A percentile compares a stretch with the other conserved stretches of the same genome.
These are phyloP conservation scores for Falco concolor DNA, from an alignment of 2,797 vertebrate genomes.

Conservation along the genomic window DNA sequence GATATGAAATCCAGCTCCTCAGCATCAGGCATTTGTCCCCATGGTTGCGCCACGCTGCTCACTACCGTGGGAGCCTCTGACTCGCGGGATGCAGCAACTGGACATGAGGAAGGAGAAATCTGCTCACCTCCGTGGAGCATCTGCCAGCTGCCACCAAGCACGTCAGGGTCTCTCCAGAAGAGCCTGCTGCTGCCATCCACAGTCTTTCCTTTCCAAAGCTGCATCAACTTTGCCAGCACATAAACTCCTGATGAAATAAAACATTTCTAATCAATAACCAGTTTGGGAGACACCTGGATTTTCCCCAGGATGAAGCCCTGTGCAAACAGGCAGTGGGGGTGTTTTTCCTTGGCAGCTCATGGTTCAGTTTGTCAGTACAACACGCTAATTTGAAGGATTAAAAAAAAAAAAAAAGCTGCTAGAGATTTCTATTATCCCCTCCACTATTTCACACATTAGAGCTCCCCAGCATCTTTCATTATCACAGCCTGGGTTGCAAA, in stretches of 20 bases:
- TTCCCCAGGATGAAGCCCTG: not conserved
- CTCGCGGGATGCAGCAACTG: not conserved
- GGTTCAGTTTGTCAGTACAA: not conserved
- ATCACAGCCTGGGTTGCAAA: not conserved
- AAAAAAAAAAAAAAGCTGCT: not conserved
- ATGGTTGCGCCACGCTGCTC: fast-evolving
- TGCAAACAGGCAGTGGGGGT: not conserved
- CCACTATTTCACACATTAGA: not conserved
- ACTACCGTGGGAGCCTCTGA: not conserved
- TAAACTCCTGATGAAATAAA: not conserved
- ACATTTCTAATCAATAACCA: not conserved
- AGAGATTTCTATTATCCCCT: not conserved
- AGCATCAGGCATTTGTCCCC: not conserved
- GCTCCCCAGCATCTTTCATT: not conserved
- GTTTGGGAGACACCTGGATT: not conserved
- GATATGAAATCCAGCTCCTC: not conserved
- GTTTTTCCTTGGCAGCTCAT: not conserved
- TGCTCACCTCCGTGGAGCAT: not conserved
- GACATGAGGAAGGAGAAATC: not conserved
- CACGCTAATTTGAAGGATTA: not conserved
- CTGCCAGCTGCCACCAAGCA: fast-evolving
- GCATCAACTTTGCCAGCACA: not conserved
- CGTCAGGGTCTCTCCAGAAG: not conserved
- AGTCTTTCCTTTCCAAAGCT: not conserved
- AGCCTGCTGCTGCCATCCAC: not conserved